Percentiles rank a stretch among this genome's conserved stretches.
Conservation (phyloP, 2,797 vertebrate species). For the Apodemus agrarius region DNA sequence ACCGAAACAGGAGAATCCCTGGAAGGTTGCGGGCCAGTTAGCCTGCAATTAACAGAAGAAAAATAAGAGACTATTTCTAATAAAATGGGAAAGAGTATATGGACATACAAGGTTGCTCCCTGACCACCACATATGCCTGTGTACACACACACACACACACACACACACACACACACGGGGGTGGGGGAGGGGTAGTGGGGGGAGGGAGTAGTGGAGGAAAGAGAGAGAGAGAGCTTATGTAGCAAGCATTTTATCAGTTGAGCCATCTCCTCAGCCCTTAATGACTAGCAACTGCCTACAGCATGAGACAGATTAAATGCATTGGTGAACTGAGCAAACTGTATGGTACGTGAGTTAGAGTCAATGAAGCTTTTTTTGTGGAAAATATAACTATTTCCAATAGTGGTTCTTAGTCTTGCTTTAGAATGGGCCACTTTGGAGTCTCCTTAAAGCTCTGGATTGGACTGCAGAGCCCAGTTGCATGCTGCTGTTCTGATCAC, state of each 20-base stretch:
- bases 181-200: too few relatives aligned
- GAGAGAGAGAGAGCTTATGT: not conserved
- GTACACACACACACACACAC: not conserved
- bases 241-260: not conserved
- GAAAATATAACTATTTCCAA: not conserved
- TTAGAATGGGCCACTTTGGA: not conserved
- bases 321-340: too few relatives aligned
- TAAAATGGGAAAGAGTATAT: not conserved
- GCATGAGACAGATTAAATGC: not conserved
- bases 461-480: not conserved
- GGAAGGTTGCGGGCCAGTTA: not conserved
- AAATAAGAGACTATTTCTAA: not conserved
- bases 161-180: too few relatives aligned
- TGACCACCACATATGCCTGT: not conserved
- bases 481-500: not conserved
- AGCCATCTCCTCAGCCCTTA: not conserved
- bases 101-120: not conserved
- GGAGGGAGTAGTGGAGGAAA: too few relatives aligned
- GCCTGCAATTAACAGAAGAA: not conserved
- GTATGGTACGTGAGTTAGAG: not conserved
- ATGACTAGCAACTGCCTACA: not conserved
- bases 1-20: not conserved
- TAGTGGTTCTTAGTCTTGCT: not conserved
- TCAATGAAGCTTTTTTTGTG: not conserved
- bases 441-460: not conserved